These are phyloP conservation scores for Papilio polytes DNA, from an alignment of 1,140 invertebrate genomes.

Conservation along the genomic window DNA sequence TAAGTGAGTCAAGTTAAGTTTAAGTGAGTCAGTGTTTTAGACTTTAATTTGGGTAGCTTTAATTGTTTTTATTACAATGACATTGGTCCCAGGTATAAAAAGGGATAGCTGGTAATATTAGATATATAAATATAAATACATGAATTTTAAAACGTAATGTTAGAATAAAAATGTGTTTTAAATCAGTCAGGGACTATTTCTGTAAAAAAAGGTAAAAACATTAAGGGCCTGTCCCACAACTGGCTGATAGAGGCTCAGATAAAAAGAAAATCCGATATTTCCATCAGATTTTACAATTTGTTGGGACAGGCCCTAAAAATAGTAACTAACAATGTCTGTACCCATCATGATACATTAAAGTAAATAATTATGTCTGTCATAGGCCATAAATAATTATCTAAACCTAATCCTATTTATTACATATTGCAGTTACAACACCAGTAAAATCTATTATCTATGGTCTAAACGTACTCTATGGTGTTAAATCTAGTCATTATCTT, in stretches of 20 bases:
- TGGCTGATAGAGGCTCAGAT: too few relatives aligned
- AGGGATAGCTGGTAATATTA: background rate
- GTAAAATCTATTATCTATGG: slow-evolving; percentile 12
- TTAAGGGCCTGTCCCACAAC: too few relatives aligned
- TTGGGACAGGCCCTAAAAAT: background rate
- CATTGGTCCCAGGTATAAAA: background rate
- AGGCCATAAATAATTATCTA: slow-evolving; percentile 11
- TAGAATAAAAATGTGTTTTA: too few relatives aligned
- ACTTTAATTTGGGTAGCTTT: too few relatives aligned
- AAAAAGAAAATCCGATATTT: too few relatives aligned
- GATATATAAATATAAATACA: background rate
- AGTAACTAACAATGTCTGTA: background rate
- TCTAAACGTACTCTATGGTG: background rate
- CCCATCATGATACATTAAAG: background rate
- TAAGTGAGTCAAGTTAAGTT: too few relatives aligned
- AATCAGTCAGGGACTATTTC: too few relatives aligned
- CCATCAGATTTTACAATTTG: too few relatives aligned
- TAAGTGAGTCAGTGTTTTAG: too few relatives aligned
- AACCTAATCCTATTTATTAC: background rate
- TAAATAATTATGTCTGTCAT: background rate
- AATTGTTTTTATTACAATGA: background rate
- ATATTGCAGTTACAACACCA: background rate
- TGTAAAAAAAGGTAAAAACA: too few relatives aligned
- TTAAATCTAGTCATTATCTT: background rate
- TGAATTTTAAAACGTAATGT: too few relatives aligned